Conservation (phyloP, 1,140 invertebrate genomes). For the Drosophila kurseongensis region DNA sequence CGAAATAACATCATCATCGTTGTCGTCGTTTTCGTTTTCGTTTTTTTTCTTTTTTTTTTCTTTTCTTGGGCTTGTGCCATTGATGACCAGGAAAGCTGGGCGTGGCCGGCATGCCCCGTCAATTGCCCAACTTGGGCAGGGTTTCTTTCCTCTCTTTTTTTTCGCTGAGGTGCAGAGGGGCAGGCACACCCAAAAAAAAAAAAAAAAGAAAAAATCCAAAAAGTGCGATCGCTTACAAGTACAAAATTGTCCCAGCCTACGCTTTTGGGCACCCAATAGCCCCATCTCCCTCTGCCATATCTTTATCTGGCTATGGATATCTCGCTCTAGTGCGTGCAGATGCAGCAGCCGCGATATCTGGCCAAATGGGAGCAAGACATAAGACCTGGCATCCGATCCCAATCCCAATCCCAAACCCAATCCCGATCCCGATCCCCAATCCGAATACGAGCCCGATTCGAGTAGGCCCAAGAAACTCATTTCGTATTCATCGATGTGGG, state of each 20-base stretch:
- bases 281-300: constrained; percentile 20
- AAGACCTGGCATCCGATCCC: constrained; percentile 8
- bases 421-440: constrained; percentile 1
- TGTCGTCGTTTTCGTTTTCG: constrained; percentile 27
- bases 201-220: constrained; percentile 25
- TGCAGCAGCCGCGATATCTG: constrained; percentile 45
- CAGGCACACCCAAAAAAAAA: constrained; percentile 44
- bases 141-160: constrained; percentile 9
- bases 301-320: background rate
- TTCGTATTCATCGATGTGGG: constrained; percentile 80
- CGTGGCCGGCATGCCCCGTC: constrained; percentile 75
- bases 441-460: constrained; percentile 10
- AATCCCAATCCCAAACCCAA: constrained; percentile 1
- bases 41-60: constrained; percentile 2
- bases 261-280: constrained; percentile 42
- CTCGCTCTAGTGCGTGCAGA: constrained; percentile 56
- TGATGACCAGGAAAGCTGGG: constrained; percentile 79
- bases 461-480: constrained; percentile 68
- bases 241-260: constrained; percentile 79
- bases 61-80: constrained; percentile 56
- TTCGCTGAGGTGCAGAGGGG: constrained; percentile 10
- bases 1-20: constrained; percentile 63
- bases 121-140: constrained; percentile 75
- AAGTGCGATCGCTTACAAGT: constrained; percentile 80
- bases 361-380: constrained; percentile 77